Conservation (phyloP, 2,797 vertebrate genomes). For the Erpetoichthys calabaricus region DNA sequence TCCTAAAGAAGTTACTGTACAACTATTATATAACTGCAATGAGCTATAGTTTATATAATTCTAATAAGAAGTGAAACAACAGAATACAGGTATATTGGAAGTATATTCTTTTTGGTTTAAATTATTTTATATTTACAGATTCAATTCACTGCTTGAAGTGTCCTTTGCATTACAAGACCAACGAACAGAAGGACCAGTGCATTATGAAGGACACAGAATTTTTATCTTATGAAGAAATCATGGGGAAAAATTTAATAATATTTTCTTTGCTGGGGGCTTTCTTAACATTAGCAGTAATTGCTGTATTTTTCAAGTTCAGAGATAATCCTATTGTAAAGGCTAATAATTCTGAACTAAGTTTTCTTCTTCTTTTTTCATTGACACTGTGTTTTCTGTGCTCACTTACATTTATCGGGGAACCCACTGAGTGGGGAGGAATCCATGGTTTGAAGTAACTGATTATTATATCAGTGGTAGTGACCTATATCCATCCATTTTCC, state of each 20-base stretch:
- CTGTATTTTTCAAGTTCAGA: slow-evolving; percentile 38
- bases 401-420: slow-evolving; percentile 32
- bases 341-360: slow-evolving; percentile 32
- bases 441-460: no score
- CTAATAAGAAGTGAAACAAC: no score
- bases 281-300: slow-evolving; percentile 31
- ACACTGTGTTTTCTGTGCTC: slow-evolving; percentile 37
- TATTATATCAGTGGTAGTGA: no score
- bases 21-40: no score
- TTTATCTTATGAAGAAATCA: slow-evolving; percentile 46
- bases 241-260: slow-evolving; percentile 39
- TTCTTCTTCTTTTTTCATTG: slow-evolving; percentile 31
- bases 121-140: slow-evolving; percentile 28
- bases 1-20: no score
- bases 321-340: slow-evolving; percentile 32
- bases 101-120: neutral
- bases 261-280: slow-evolving; percentile 40
- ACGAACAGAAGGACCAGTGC: slow-evolving; percentile 40
- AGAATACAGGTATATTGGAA: no score
- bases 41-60: no score
- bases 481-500: no score
- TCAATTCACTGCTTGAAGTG: slow-evolving; percentile 41
- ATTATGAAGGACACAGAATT: slow-evolving; percentile 48
- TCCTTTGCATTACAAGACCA: slow-evolving; percentile 46
- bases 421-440: no score